Evolutionary conservation across 2,113 vertebrate species (phyloP), one percentile per base, ranked within the genome.

Genomic region (Odobenus rosmarus): DNA sequence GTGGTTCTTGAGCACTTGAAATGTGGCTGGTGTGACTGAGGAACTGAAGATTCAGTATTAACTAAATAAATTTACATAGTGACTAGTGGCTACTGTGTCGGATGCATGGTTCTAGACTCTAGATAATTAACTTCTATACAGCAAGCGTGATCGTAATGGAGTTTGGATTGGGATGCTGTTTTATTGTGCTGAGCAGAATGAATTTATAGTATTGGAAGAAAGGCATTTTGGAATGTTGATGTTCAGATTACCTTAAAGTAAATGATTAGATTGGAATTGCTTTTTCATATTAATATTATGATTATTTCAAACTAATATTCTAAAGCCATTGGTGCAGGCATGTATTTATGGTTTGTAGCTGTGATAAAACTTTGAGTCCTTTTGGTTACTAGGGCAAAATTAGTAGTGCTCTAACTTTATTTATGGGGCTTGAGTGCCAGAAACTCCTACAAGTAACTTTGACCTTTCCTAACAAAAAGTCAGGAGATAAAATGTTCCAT

Each of bases 391-490:
- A 95, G 90, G 88, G 61, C 94, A 79, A 94, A 95, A 94, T 96
- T 97, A 98, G 89, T 97, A 92, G 71, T 49, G 8, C 93, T 97
- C 87, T 92, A 53, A 72, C 33, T 98, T 97, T 98, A 97, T 98
- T 97, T 98, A 97, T 98, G 97, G 98, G 64, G 96, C 95, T 88
- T 93, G 71, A 93, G 51, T 91, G 92, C 90, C 92, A 95, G 72
- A 97, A 97, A 97, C 61, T 49, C 93, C 90, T 96, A 51, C 90
- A 95, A 97, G 96, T 97, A 98, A 96, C 89, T 96, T 93, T 97
- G 97, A 97, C 97, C 97, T 98, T 98, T 82, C 51, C 88, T 96
- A 93, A 72, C 28, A 94, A 93, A 96, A 96, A 96, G 94, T 94
- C 90, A 96, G 74, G 55, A 69, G 96, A 97, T 95, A 95, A 93